phyloP scores from a whole-genome alignment of 2,888 invertebrate genomes.

The Ganaspis brasiliensis region DNA sequence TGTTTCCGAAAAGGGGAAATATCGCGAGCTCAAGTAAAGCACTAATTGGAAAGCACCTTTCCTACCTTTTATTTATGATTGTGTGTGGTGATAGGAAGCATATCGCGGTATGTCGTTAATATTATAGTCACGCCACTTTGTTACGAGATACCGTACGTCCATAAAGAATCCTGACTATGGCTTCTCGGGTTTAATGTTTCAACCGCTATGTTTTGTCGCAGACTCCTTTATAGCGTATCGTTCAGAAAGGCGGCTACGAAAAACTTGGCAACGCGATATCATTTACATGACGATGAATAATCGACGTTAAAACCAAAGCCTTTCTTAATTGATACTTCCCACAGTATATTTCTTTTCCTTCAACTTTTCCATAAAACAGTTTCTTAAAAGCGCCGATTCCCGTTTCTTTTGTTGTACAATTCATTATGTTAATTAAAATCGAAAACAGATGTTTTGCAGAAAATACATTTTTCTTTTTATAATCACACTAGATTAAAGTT shows the following conservation, averaged over 20 bases:
- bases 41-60: slow-evolving; percentile 30
- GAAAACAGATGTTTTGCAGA: too few relatives aligned
- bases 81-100: slow-evolving; percentile 44
- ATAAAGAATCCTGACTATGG: slow-evolving; percentile 56
- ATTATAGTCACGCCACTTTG: slow-evolving; percentile 57
- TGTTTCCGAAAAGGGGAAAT: slow-evolving; percentile 1
- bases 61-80: slow-evolving; percentile 44
- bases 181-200: slow-evolving; percentile 59
- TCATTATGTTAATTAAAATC: too few relatives aligned
- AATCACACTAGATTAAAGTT: too few relatives aligned
- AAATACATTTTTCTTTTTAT: too few relatives aligned
- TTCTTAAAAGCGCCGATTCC: too few relatives aligned
- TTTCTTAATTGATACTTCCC: slow-evolving; percentile 29
- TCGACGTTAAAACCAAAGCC: slow-evolving; percentile 24
- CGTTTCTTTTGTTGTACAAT: too few relatives aligned
- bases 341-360: too few relatives aligned
- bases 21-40: slow-evolving; percentile 9
- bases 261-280: slow-evolving; percentile 32
- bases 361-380: too few relatives aligned
- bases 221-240: slow-evolving; percentile 52
- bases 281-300: slow-evolving; percentile 34
- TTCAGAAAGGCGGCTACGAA: slow-evolving; percentile 33
- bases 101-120: slow-evolving; percentile 45
- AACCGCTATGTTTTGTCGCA: slow-evolving; percentile 59
- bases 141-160: slow-evolving; percentile 57